Base-by-base conservation (phyloP, 2,113 vertebrate species). In the Micronycteris hirsuta region DNA sequence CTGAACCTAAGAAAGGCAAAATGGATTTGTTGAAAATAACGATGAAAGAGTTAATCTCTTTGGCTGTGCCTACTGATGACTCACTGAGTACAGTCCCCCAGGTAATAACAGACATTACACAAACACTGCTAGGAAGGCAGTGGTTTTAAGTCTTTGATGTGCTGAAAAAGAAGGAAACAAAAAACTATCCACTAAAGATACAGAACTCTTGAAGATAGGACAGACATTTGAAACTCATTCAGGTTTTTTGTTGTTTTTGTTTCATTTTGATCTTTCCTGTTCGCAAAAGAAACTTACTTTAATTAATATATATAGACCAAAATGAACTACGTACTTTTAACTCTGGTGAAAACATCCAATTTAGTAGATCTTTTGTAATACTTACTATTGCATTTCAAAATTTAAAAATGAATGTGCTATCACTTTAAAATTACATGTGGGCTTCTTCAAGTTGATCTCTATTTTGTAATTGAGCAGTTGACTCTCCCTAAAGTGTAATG, bases 1-100 rank as follows among this genome's bases (percentile, higher is more conserved):
- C 99, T 14, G 99, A 99, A 98, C 99, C 99, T 82, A 99, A 99
- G 98, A 99, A 99, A 4, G 98, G 99, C 97, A 99, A 98, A 98
- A 98, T 98, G 97, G 98, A 99, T 86, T 98, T 99, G 93, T 91
- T 99, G 97, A 99, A 99, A 98, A 99, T 98, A 98, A 99, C 99
- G 93, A 99, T 99, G 99, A 99, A 98, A 86, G 98, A 99, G 96
- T 97, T 99, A 97, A 98, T 99, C 2, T 85, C 98, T 71, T 98
- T 99, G 97, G 99, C 99, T 94, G 95, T 96, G 93, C 99, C 99
- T 81, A 77, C 92, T 28, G 91, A 97, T 47, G 97, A 98, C 83
- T 86, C 95, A 74, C 91, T 52, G 97, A 99, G 98, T 98, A 98
- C 98, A 43, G 99, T 99, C 83, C 99, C 99, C 82, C 99, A 99